A percentile compares a stretch with the other conserved stretches of the same genome.
Evolutionary conservation across 2,888 invertebrate species (phyloP).

Genomic region (Candidula unifasciata): DNA sequence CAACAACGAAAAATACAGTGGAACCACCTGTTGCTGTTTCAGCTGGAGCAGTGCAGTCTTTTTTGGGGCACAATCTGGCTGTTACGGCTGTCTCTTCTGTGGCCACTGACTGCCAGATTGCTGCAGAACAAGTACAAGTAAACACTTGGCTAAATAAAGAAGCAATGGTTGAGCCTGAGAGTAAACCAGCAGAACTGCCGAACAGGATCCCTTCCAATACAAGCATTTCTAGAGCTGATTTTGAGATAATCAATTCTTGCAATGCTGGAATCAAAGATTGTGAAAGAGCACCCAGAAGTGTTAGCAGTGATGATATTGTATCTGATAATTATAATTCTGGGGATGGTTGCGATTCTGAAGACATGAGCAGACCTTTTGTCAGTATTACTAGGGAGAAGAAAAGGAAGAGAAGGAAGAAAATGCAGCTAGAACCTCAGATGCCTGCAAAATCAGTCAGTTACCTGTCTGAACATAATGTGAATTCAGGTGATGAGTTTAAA

Average conservation of each 20-base stretch:
- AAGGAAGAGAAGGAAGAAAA: slow-evolving; percentile 31
- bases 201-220: background rate
- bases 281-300: background rate
- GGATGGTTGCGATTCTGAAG: background rate
- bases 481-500: slow-evolving; percentile 16
- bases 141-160: background rate
- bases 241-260: slow-evolving; percentile 17
- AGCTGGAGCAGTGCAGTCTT: too few species aligned
- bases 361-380: slow-evolving; percentile 35
- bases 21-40: too few species aligned
- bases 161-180: background rate
- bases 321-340: background rate
- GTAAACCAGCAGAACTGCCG: background rate
- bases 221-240: slow-evolving; percentile 33
- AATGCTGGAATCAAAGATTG: background rate
- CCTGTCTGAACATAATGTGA: background rate
- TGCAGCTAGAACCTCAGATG: background rate
- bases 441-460: background rate
- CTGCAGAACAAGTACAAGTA: background rate
- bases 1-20: background rate
- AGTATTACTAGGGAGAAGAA: slow-evolving; percentile 24
- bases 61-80: too few species aligned
- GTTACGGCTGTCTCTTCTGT: too few species aligned
- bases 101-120: too few species aligned
- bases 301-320: background rate